A percentile compares a stretch with the other conserved stretches of the same genome.
phyloP scores from a whole-genome alignment of 2,888 invertebrate species.

The Hirtodrosophila alboralis region DNA sequence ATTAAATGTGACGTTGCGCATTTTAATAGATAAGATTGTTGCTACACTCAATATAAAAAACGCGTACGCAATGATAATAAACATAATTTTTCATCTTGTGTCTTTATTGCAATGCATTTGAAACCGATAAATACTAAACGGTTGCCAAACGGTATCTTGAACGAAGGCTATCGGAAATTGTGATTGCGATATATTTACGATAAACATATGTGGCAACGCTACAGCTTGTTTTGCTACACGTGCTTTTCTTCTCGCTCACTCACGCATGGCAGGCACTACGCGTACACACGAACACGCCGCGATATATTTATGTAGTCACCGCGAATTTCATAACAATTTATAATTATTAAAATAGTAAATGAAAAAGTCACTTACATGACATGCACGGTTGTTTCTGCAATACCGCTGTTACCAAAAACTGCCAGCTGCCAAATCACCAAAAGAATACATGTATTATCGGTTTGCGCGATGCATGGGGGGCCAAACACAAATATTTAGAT shows the following conservation, averaged over 20 bases:
- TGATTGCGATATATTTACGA: slow-evolving; percentile 5
- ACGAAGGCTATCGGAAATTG: slow-evolving; percentile 1
- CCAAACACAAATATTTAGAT: slow-evolving; percentile 1
- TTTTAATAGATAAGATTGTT: slow-evolving; percentile 29
- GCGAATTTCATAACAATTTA: slow-evolving; percentile 13
- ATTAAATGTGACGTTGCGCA: neutral
- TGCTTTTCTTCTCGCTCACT: neutral
- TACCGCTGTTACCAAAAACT: slow-evolving; percentile 4
- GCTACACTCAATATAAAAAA: slow-evolving; percentile 5
- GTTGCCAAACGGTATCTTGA: slow-evolving; percentile 26
- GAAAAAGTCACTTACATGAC: slow-evolving; percentile 5
- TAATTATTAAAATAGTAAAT: neutral
- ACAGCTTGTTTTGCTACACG: neutral
- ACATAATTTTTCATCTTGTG: neutral
- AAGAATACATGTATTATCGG: slow-evolving; percentile 18
- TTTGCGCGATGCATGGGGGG: neutral
- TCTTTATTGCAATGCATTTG: too few relatives aligned
- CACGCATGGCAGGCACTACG: too few relatives aligned
- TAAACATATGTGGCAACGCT: slow-evolving; percentile 28
- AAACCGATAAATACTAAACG: neutral
- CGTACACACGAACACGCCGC: neutral
- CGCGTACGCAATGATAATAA: slow-evolving; percentile 11
- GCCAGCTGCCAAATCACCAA: slow-evolving; percentile 1
- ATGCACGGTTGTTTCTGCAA: slow-evolving; percentile 2
- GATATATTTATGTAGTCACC: slow-evolving; percentile 1